Percentiles rank a stretch among this genome's conserved stretches.
These are phyloP conservation scores for Pituophis catenifer DNA, from an alignment of 2,113 vertebrate species.

Conservation along the genomic window DNA sequence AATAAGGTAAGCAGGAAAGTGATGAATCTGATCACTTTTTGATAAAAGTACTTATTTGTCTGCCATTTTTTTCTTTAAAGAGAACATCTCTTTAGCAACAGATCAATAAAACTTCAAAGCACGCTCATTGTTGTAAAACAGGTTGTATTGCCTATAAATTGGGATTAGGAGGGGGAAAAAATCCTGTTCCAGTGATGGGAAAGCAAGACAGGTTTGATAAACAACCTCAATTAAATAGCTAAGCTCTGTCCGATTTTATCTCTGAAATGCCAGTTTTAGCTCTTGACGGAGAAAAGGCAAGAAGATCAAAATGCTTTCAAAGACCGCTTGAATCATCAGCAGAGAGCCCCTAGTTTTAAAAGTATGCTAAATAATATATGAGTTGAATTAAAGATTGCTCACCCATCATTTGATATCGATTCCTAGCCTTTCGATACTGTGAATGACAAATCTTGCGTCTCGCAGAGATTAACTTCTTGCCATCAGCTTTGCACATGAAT, in stretches of 20 bases:
- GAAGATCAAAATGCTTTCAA: neutral
- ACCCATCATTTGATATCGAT: neutral
- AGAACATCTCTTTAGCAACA: neutral
- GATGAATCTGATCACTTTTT: neutral
- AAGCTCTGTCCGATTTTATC: neutral
- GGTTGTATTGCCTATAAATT: neutral
- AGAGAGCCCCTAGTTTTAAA: neutral
- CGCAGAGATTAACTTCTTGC: neutral
- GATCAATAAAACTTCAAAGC: neutral
- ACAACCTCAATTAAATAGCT: neutral
- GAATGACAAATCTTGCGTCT: neutral
- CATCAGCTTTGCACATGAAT: neutral
- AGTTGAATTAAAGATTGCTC: neutral
- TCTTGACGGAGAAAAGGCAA: neutral
- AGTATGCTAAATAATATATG: neutral
- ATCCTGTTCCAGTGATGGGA: neutral
- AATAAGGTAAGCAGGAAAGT: neutral
- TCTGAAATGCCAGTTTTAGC: neutral
- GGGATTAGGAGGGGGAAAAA: neutral
- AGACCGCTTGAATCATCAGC: neutral
- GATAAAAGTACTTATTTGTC: neutral
- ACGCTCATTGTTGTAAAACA: neutral
- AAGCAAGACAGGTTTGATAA: neutral
- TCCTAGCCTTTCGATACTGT: neutral
- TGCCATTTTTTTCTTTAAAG: neutral